Evolutionary conservation across 2,797 vertebrate genomes (phyloP), one percentile per base, ranked within the genome.

Genomic region (Rhodeus uyekii): DNA sequence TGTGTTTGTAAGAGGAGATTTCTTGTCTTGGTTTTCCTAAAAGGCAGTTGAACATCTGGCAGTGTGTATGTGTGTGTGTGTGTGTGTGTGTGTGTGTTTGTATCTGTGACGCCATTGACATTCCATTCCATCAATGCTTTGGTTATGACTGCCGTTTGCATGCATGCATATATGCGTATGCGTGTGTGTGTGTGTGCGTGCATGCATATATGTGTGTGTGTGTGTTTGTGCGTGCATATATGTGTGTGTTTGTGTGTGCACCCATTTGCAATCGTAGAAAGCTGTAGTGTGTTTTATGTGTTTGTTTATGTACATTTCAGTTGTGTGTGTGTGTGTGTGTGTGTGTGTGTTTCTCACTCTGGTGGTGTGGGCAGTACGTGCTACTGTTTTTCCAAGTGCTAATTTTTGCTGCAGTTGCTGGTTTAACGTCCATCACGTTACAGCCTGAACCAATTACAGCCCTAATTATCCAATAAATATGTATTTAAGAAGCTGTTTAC

Each of bases 401-500:
- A 81, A 88, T 91, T 91, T 92, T 90, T 89, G 86, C 67, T 85
- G 89, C 89, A 86, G 90, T 90, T 90, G 90, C 90, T 89, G 91
- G 88, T 91, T 91, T 90, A 90, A 90, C 89, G 89, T 91, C 90
- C 91, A 76, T 92, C 87, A 90, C 89, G 85, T 88, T 86, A 90
- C 92, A 93, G 91, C 92, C 91, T 90, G 91, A 92, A 92, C 92
- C 91, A 92, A 92, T 94, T 92, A 81, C 90, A 91, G 91, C 88
- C 90, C 89, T 92, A 92, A 93, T 94, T 92, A 93, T 93, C 91
- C 91, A 93, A 92, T 93, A 93, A 92, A 93, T 92, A 91, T 80
- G 68, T 87, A 89, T 92, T 93, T 91, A 92, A 92, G 90, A 92
- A 92, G 92, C 89, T 91, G 88, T 90, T 91, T 61, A 29, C 88